Percentiles rank a stretch among this genome's conserved stretches.
Conservation (phyloP, 92 coral and sea anemone genomes). For the Virgularia gustaviana region DNA sequence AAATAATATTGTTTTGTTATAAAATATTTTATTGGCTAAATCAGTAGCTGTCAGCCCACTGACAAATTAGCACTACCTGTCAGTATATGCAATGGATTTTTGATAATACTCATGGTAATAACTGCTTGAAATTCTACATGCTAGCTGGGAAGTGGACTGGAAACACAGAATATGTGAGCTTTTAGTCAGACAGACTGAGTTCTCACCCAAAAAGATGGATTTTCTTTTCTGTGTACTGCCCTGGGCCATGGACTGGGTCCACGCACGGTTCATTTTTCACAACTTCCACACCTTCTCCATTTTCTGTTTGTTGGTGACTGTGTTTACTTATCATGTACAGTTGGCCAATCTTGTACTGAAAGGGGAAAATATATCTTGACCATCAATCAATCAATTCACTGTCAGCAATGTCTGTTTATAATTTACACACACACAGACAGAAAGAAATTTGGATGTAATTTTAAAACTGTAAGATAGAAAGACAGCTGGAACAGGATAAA, state of each 20-base stretch:
- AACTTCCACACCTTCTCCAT: conserved; percentile 92
- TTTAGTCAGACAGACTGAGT: too few relatives aligned
- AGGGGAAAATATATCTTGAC: neutral
- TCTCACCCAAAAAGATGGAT: conserved; percentile 91
- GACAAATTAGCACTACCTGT: too few relatives aligned
- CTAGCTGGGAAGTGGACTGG: neutral
- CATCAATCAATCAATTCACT: conserved; percentile 2
- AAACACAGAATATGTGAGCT: neutral
- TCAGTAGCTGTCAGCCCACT: too few relatives aligned
- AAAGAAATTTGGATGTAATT: too few relatives aligned
- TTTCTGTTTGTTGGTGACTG: conserved; percentile 95
- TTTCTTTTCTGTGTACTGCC: conserved; percentile 87
- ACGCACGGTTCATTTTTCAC: conserved; percentile 90
- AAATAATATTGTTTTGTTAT: too few relatives aligned
- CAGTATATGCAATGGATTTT: too few relatives aligned
- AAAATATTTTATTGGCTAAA: too few relatives aligned
- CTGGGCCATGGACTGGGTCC: conserved; percentile 75
- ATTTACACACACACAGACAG: too few relatives aligned
- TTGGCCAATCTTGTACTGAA: conserved; percentile 89
- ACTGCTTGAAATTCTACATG: neutral
- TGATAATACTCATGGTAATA: neutral
- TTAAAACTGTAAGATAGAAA: too few relatives aligned
- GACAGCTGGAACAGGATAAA: too few relatives aligned
- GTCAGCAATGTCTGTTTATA: neutral
- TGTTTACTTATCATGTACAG: conserved; percentile 92